A percentile compares a stretch with the other conserved stretches of the same genome.
phyloP scores from a whole-genome alignment of 2,888 invertebrate species.

The Pasiphila rectangulata region DNA sequence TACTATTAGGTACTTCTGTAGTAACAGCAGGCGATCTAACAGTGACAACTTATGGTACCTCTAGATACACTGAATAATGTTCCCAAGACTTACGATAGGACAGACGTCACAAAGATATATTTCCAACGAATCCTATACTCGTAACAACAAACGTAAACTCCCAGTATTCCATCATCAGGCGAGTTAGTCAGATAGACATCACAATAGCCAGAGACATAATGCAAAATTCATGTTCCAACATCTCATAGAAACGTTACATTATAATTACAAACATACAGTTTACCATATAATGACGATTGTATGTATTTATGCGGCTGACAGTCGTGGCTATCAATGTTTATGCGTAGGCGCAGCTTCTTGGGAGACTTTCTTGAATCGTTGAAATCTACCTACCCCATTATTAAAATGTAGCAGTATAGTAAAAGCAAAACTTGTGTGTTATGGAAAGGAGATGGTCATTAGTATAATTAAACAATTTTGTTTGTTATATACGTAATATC shows the following conservation, averaged over 20 bases:
- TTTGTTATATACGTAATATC: no score
- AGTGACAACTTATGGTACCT: no score
- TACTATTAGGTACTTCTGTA: no score
- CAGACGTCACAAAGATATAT: not conserved
- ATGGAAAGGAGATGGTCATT: no score
- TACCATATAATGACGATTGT: conserved; percentile 23
- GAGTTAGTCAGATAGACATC: conserved; percentile 18
- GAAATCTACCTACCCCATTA: no score
- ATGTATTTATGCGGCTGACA: conserved; percentile 19
- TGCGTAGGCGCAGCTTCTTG: not conserved
- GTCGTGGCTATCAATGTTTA: conserved; percentile 19
- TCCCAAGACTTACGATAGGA: no score
- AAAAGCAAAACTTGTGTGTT: no score
- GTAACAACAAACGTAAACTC: conserved; percentile 1
- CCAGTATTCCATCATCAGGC: conserved; percentile 1
- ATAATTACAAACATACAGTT: conserved; percentile 21
- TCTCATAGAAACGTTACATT: conserved; percentile 18
- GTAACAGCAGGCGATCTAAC: no score
- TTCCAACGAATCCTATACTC: not conserved
- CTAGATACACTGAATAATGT: no score
- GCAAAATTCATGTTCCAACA: conserved; percentile 20
- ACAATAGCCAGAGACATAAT: conserved; percentile 20
- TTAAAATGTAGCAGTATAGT: no score
- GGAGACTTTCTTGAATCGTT: no score
- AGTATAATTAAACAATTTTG: no score